Evolutionary conservation across 2,797 vertebrate species (phyloP), one percentile per base, ranked within the genome.

Genomic region (Pampus argenteus): DNA sequence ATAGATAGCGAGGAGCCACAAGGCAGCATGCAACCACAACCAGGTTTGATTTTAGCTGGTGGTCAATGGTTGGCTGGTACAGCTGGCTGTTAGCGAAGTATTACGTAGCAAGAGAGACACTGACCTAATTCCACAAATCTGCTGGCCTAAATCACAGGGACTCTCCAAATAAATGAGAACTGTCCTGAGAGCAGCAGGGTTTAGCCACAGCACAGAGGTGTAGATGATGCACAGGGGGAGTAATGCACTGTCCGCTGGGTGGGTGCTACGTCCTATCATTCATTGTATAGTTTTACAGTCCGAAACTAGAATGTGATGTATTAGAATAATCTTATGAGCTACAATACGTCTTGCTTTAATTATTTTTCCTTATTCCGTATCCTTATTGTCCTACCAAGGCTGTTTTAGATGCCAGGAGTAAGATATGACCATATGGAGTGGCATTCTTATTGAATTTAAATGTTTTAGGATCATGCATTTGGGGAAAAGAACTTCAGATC

Each of bases 101-200:
- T 91, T 91, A 91, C 86, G 60, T 86, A 79, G 90, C 86, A 69
- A 85, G 71, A 71, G 74, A 86, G 86, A 84, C 83, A 84, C 89
- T 93, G 92, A 92, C 92, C 92, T 91, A 93, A 92, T 93, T 94
- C 92, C 81, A 88, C 89, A 93, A 92, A 94, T 91, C 91, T 90
- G 89, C 56, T 89, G 90, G 71, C 91, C 91, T 91, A 91, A 94
- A 92, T 92, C 86, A 92, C 78, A 68, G 78, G 84, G 83, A 87
- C 82, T 87, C 88, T 87, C 78, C 83, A 87, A 91, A 90, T 84
- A 91, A 91, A 91, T 66, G 84, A 87, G 76, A 80, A 78, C 80
- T 78, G 86, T 88, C 78, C 86, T 80, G 74, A 79, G 85, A 85
- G 84, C 63, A 76, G 74, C 59, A 56, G 74, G 75, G 73, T 85